These are phyloP conservation scores for Leucophenga maculata DNA, from an alignment of 2,888 invertebrate species.

Conservation along the genomic window DNA sequence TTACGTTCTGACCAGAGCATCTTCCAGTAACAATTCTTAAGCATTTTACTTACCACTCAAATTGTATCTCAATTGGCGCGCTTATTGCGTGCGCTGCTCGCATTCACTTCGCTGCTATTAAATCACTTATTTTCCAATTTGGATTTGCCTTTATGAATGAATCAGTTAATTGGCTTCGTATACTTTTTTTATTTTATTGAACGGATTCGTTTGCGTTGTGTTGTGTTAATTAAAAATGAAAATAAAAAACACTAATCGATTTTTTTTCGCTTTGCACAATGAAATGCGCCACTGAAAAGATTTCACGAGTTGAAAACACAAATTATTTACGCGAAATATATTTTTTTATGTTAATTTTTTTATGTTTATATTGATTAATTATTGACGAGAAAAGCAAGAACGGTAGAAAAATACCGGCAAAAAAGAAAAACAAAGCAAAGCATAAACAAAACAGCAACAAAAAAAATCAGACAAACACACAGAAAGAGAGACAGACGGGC, in stretches of 20 bases:
- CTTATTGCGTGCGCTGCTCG: background rate
- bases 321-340: conserved; percentile 25
- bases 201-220: conserved; percentile 51
- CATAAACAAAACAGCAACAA: conserved; percentile 44
- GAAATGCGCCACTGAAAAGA: conserved; percentile 22
- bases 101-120: background rate
- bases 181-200: conserved; percentile 32
- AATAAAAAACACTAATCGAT: conserved; percentile 3
- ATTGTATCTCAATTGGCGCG: conserved; percentile 57
- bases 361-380: conserved; percentile 52
- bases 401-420: conserved; percentile 37
- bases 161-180: conserved; percentile 18
- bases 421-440: conserved; percentile 31
- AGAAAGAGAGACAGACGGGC: conserved; percentile 41
- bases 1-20: no score
- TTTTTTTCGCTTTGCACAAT: conserved; percentile 27
- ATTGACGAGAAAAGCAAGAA: conserved; percentile 36
- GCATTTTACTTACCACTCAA: conserved; percentile 1
- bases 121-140: background rate
- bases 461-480: conserved; percentile 45
- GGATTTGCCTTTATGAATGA: conserved; percentile 9
- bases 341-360: conserved; percentile 37
- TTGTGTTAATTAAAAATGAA: conserved; percentile 30
- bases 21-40: no score
- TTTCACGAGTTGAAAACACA: conserved; percentile 27